Base-by-base conservation (phyloP, 64 coral and sea anemone species). In the Dendronephthya gigantea region DNA sequence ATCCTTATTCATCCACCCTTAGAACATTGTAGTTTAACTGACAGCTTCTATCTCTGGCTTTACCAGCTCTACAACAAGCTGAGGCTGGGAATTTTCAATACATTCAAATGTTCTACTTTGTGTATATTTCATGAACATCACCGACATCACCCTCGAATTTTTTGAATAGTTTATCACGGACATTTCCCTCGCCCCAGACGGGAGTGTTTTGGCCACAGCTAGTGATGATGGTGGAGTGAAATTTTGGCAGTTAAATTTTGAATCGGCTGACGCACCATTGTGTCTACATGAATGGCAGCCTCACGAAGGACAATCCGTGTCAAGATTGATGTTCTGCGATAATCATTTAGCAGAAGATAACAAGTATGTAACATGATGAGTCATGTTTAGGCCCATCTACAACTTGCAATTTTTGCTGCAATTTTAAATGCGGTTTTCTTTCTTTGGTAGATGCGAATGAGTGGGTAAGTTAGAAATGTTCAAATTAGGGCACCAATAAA, bases 201-300 rank as follows among this genome's bases (percentile, higher is more conserved):
- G 91, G 6, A 70, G 83, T 75, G 95, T 98, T 32, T 55, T 98
- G 32, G 92, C 95, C 9, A 98, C 95, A 48, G 95, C 87, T 28
- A 93, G 95, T 86, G 92, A 98, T 70, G 95, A 98, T 91, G 95
- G 95, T 12, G 86, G 82, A 45, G 92, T 98, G 14, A 91, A 88
- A 47, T 98, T 98, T 56, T 98, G 95, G 95, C 92, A 93, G 83
- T 82, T 98, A 82, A 90, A 98, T 1, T 81, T 84, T 11, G 62
- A 89, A 19, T 69, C 92, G 10, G 72, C 83, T 12, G 45, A 47
- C 2, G 17, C 88, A 14, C 84, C 88, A 16, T 37, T 34, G 29
- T 98, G 92, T 76, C 72, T 98, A 25, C 92, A 98, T 84, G 72
- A 84, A 35, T 98, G 90, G 69, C 87, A 98, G 33, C 95, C 95